Percentiles rank a stretch among this genome's conserved stretches.
Conservation (phyloP, 2,797 vertebrate genomes). For the Takifugu ocellatus region DNA sequence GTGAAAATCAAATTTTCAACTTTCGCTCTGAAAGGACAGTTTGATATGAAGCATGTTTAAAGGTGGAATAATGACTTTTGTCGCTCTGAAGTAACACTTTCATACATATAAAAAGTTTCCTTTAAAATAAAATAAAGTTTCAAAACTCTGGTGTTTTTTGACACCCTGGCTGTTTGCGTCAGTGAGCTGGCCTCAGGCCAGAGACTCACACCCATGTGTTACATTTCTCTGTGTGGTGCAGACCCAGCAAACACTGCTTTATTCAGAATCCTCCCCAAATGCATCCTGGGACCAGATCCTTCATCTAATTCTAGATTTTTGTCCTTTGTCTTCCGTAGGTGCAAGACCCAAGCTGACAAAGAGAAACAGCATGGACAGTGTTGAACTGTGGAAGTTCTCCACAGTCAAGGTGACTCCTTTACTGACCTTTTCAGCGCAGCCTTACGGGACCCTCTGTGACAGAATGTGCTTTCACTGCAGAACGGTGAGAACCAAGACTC, state of each 20-base stretch:
- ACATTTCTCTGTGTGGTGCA: conserved; percentile 47
- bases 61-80: too few relatives aligned
- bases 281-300: conserved; percentile 33
- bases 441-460: background rate
- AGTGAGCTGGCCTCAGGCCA: conserved; percentile 29
- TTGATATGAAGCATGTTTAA: too few relatives aligned
- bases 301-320: conserved; percentile 18
- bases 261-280: conserved; percentile 47
- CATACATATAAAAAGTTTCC: too few relatives aligned
- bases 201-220: conserved; percentile 43
- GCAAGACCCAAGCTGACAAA: conserved; percentile 90
- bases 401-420: conserved; percentile 81
- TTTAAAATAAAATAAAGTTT: background rate
- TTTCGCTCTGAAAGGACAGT: too few relatives aligned
- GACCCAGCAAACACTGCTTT: conserved; percentile 43
- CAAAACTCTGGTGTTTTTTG: conserved; percentile 10
- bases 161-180: conserved; percentile 30
- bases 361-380: conserved; percentile 86
- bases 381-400: conserved; percentile 86
- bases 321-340: conserved; percentile 67
- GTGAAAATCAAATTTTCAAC: too few relatives aligned
- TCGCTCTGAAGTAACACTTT: too few relatives aligned
- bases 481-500: conserved; percentile 84
- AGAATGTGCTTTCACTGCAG: conserved; percentile 55
- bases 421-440: background rate